Conservation (phyloP, 2,797 vertebrate genomes). For the Acanthurus lineatus region DNA sequence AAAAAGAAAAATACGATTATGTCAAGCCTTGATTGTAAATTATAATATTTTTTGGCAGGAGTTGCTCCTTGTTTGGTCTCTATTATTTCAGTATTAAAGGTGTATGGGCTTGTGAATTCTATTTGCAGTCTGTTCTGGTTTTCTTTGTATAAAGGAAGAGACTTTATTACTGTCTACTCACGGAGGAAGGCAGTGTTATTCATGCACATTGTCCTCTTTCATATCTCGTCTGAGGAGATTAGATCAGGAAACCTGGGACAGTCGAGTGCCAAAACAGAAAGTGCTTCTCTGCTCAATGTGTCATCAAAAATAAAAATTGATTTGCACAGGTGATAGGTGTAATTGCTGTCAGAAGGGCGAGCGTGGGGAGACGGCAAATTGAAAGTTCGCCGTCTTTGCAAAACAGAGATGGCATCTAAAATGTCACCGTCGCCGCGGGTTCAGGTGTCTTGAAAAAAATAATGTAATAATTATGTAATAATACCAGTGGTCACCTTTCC, state of each 20-base stretch:
- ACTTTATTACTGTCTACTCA: slow-evolving; percentile 43
- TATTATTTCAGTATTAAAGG: slow-evolving; percentile 9
- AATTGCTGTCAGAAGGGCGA: slow-evolving; percentile 73
- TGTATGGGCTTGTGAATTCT: neutral
- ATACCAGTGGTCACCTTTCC: neutral
- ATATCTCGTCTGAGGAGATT: slow-evolving; percentile 54
- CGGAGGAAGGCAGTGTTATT: slow-evolving; percentile 57
- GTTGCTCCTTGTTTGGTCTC: too few species aligned
- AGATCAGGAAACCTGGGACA: slow-evolving; percentile 67
- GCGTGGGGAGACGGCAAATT: slow-evolving; percentile 36
- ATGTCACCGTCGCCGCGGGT: slow-evolving; percentile 37
- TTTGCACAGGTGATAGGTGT: slow-evolving; percentile 68
- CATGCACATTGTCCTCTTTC: slow-evolving; percentile 3
- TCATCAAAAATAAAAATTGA: slow-evolving; percentile 75
- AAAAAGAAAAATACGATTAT: slow-evolving; percentile 4
- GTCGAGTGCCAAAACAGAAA: slow-evolving; percentile 72
- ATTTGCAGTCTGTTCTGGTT: slow-evolving; percentile 7
- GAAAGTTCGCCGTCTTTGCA: slow-evolving; percentile 54
- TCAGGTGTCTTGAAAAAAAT: slow-evolving; percentile 37
- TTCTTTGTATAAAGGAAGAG: slow-evolving; percentile 4
- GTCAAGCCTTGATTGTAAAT: neutral
- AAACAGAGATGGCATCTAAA: slow-evolving; percentile 49
- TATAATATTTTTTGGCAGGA: too few species aligned
- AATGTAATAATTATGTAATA: slow-evolving; percentile 51
- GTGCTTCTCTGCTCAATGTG: slow-evolving; percentile 46